Percentiles rank a stretch among this genome's conserved stretches.
Evolutionary conservation across 2,113 vertebrate genomes (phyloP).

Genomic region (Chaetodon trifascialis): DNA sequence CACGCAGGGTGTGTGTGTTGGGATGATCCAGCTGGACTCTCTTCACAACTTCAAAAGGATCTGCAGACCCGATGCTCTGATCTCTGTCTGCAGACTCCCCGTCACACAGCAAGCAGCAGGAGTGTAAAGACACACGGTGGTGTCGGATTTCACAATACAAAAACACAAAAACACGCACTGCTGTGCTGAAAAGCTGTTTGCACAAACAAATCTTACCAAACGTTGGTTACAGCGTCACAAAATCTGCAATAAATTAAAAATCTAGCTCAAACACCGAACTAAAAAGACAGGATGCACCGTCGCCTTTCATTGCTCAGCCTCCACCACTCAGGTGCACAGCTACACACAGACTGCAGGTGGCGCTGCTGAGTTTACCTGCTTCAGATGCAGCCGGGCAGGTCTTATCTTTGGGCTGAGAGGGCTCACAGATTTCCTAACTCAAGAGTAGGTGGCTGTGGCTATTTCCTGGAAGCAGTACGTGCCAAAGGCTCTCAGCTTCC

Average conservation of each 20-base stretch:
- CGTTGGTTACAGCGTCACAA: not conserved
- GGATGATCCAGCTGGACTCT: conserved; percentile 22
- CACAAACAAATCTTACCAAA: not conserved
- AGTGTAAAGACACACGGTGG: not conserved
- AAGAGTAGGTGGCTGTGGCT: too few relatives aligned
- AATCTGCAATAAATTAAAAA: not conserved
- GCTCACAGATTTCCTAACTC: not conserved
- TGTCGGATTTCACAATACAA: not conserved
- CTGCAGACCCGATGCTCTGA: not conserved
- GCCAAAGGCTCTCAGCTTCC: too few relatives aligned
- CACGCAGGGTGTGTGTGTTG: not conserved
- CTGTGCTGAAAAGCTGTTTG: not conserved
- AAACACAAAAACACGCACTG: not conserved
- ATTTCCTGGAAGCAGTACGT: too few relatives aligned
- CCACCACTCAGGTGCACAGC: not conserved
- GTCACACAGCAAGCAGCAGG: not conserved
- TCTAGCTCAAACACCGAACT: too few relatives aligned
- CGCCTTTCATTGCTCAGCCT: not conserved
- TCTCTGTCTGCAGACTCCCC: not conserved
- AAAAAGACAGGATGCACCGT: not conserved
- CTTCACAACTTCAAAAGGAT: conserved; percentile 8
- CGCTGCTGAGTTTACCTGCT: not conserved
- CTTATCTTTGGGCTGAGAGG: not conserved
- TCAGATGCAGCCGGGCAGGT: not conserved
- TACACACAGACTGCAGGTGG: not conserved